Evolutionary conservation across 2,888 invertebrate genomes (phyloP), one percentile per base, ranked within the genome.

Genomic region (Apamea epomidion): DNA sequence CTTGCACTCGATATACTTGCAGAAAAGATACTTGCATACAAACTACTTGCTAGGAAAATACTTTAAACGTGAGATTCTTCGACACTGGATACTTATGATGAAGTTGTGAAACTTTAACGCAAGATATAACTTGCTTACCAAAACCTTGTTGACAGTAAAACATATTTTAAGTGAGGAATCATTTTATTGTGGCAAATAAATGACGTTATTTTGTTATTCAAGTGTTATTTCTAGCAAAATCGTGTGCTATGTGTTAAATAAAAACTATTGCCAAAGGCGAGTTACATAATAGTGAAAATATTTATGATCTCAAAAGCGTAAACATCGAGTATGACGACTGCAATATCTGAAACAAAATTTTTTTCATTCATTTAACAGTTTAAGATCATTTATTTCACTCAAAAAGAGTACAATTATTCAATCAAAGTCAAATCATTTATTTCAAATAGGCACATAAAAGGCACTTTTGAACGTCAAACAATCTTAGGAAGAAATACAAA

Each of bases 261-360:
- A 29, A 21, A n/a, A 29, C n/a, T 5, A 18, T 60, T n/a, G 1
- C 16, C 21, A 65, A 12, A 25, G 4, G 5, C 8, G n/a, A 25
- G 14, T 6, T 58, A 58, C 25, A 58, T 58, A 58, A 62, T 16
- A 14, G 12, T 16, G 10, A 45, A 32, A 29, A 29, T 37, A 29
- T 76, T 82, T 91, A 94, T 25, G 93, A 92, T 68, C 91, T 92
- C 6, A 94, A 77, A 1, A 94, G 89, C 5, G 94, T 93, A 79
- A 91, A 94, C 93, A 94, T 92, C 0, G 94, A 94, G 71, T 95
- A 95, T 0, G 95, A 94, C 0, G 93, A 89, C 62, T 93, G 92
- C 72, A 95, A 74, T 2, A 95, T 92, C 95, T 95, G 94, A 76
- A 95, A 95, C 76, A 85, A 90, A 83, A 3, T 37, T 51, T 8